These are phyloP conservation scores for Drosophila arizonae DNA, from an alignment of 1,140 invertebrate genomes.

Conservation along the genomic window DNA sequence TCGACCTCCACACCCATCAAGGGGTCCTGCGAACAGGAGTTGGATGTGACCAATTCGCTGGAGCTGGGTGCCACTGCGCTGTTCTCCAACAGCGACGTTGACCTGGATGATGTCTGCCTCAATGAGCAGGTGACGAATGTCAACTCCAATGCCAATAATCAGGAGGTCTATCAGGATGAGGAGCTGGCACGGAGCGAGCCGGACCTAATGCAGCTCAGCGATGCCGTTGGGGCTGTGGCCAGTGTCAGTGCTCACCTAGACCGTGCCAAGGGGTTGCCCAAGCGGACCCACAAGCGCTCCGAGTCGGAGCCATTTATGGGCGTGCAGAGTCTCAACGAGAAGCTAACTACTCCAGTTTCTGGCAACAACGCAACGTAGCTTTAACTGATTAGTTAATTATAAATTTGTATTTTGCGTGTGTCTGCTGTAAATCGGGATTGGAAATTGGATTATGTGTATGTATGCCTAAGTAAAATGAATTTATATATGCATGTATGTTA, in stretches of 20 bases:
- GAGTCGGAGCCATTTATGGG: slow-evolving; percentile 82
- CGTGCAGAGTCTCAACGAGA: slow-evolving; percentile 56
- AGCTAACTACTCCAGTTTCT: slow-evolving; percentile 5
- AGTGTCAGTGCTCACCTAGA: slow-evolving; percentile 37
- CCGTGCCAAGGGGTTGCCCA: slow-evolving; percentile 45
- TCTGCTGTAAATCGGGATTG: slow-evolving; percentile 18
- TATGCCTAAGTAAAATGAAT: slow-evolving; percentile 18
- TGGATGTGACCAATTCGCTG: slow-evolving; percentile 83
- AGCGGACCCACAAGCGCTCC: slow-evolving; percentile 82
- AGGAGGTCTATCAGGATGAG: slow-evolving; percentile 72
- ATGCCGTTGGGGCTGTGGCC: slow-evolving; percentile 24
- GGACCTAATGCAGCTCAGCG: slow-evolving; percentile 72
- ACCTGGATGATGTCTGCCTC: slow-evolving; percentile 89
- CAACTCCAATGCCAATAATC: slow-evolving; percentile 33
- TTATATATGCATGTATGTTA: slow-evolving; percentile 11
- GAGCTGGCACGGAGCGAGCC: slow-evolving; percentile 82
- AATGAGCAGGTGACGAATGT: slow-evolving; percentile 87
- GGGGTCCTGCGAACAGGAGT: slow-evolving; percentile 67
- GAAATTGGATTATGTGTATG: not conserved
- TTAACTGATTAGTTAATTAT: not conserved
- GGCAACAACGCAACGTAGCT: slow-evolving; percentile 44
- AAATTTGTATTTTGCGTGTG: slow-evolving; percentile 12
- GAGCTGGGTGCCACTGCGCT: slow-evolving; percentile 88
- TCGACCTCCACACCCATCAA: slow-evolving; percentile 65
- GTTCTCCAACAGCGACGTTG: slow-evolving; percentile 95